Conservation (phyloP, 2,888 invertebrate species). For the Selenia dentaria region DNA sequence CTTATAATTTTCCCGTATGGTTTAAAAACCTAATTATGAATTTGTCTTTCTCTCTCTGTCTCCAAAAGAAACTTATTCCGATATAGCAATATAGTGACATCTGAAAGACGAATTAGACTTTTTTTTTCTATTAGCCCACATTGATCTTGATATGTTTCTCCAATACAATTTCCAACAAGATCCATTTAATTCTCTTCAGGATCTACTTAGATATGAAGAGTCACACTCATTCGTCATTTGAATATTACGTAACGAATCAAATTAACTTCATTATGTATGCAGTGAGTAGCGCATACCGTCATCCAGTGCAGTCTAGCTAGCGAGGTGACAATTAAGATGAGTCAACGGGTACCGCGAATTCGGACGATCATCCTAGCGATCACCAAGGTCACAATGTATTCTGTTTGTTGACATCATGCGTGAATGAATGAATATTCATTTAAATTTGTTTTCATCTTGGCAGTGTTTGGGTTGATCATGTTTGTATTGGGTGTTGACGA, state of each 20-base stretch:
- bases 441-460: constrained; percentile 6
- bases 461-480: background rate
- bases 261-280: background rate
- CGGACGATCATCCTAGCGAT: constrained; percentile 4
- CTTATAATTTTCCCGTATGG: no score
- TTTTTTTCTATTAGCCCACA: no score
- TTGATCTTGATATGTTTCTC: no score
- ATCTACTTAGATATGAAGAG: no score
- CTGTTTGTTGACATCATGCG: constrained; percentile 31
- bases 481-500: background rate
- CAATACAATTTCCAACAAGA: no score
- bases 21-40: no score
- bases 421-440: constrained; percentile 11
- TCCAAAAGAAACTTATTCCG: no score
- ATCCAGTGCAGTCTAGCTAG: constrained; percentile 54
- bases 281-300: constrained; percentile 35
- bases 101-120: no score
- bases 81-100: no score
- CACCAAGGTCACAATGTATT: constrained; percentile 20
- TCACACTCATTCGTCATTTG: no score
- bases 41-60: no score
- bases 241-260: background rate
- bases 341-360: constrained; percentile 24
- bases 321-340: constrained; percentile 51
- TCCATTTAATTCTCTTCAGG: no score